Evolutionary conservation across 2,888 invertebrate species (phyloP), one percentile per base, ranked within the genome.

Genomic region (Eristalinus aeneus): DNA sequence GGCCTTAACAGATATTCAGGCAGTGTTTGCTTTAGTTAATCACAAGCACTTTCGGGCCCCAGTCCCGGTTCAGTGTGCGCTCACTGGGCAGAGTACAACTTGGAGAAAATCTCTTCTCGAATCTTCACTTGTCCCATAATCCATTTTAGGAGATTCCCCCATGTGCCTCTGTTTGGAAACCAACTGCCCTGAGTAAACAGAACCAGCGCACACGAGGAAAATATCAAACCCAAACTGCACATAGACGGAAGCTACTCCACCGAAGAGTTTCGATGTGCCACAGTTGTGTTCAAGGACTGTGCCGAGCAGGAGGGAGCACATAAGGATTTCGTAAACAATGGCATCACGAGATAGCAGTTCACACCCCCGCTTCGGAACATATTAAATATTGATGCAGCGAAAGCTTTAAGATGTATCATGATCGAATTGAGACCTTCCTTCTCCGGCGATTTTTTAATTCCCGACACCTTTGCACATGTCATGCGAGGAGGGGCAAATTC

Each of bases 371-470:
- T 16, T 6, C 39, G 16, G 36, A 11, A 39, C n/a, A 16, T 46
- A 61, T 46, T 60, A 71, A 71, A 60, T 46, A 61, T 71, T 39
- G 39, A 61, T 61, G 31, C 58, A 60, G 0, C 60, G 31, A 39
- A 39, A 46, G 60, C 20, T 31, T 16, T 1, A 20, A 60, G 27
- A 31, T 39, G 23, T 60, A 53, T 65, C 23, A 12, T 32, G 53
- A 4, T 16, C 16, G 46, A 46, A 36, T 22, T 53, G 11, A 46
- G n/a, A 34, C 10, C 32, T 27, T 22, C 61, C 16, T 12, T 36
- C 34, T 0, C 39, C n/a, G n/a, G 39, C 77, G 58, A 64, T 64
- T 64, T n/a, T 64, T 71, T 56, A 65, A 71, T 71, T 65, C 56
- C 22, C 22, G 32, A 16, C 63, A 69, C 76, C 60, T 69, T 63